Evolutionary conservation across 1,140 invertebrate species (phyloP), one percentile per base, ranked within the genome.

Genomic region (Drosophila melanogaster): DNA sequence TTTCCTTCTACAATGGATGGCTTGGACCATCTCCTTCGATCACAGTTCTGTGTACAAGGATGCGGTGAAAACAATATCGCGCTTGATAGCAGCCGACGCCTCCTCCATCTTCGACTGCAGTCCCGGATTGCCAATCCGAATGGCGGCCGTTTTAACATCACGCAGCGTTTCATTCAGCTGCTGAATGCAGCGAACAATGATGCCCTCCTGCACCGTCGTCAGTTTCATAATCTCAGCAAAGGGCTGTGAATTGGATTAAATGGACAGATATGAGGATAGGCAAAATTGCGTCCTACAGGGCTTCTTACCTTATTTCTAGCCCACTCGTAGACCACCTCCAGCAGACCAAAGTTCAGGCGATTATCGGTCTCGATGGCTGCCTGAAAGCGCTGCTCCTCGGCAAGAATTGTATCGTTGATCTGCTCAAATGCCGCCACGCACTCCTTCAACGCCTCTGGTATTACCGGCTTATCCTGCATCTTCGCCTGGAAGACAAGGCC

Each of bases 31-130:
- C 4, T 19, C 10, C 17, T 41, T 3, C 1, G 0, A n/a, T 77
- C 72, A 92, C 4, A 92, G 61, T 55, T 91, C 85, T 17, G 97
- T 98, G 90, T 99, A 99, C 14, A 99, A 94, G 93, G 97, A 99
- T 19, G 98, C 98, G 35, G 98, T 97, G 93, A 99, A 99, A 1
- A 99, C 98, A 91, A 99, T 99, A 92, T 99, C 98, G 77, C 99
- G 93, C 92, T 99, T 99, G 57, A 99, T 99, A 37, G 96, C 95
- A 2, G 95, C 95, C 0, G 97, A 98, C 0, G 98, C 98, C 92
- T 98, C 96, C 92, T 99, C 97, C 97, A 99, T 99, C 93, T 99
- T 99, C 51, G 96, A 95, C 84, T 96, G 95, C 0, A 99, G 93
- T 17, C 96, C 95, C 0, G 97, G 96, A 93, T 99, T 97, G 0